Evolutionary conservation across 2,797 vertebrate genomes (phyloP).

Genomic region (Monodelphis domestica): DNA sequence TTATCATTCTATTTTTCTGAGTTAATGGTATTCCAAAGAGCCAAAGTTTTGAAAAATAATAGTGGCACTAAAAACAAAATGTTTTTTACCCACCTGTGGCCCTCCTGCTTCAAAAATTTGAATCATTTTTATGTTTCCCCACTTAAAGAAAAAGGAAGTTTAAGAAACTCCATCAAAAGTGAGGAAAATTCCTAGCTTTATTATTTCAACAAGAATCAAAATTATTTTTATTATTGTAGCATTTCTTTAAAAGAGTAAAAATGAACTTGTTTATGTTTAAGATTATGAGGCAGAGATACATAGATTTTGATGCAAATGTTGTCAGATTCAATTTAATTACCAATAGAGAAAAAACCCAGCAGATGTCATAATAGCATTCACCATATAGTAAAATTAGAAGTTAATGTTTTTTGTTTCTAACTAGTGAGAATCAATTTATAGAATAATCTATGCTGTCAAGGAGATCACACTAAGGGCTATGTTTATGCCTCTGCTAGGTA

Average conservation of each 20-base stretch:
- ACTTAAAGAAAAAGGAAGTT: conserved; percentile 49
- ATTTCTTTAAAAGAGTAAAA: conserved; percentile 27
- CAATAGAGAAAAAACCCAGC: conserved; percentile 20
- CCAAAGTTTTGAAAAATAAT: conserved; percentile 49
- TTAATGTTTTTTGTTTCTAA: background rate
- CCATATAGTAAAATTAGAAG: background rate
- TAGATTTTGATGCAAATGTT: background rate
- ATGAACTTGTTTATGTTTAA: conserved; percentile 32
- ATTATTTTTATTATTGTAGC: conserved; percentile 13
- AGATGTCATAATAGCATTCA: conserved; percentile 17
- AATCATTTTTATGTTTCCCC: background rate
- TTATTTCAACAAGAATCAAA: conserved; percentile 40
- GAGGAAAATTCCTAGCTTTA: conserved; percentile 30
- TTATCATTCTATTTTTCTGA: conserved; percentile 17
- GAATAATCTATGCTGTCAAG: background rate
- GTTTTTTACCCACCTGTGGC: conserved; percentile 35
- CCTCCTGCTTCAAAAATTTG: background rate
- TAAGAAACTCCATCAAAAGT: conserved; percentile 44
- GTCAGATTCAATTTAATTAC: conserved; percentile 28
- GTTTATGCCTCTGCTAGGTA: background rate
- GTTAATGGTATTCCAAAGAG: conserved; percentile 51
- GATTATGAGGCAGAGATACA: conserved; percentile 36
- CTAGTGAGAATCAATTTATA: background rate
- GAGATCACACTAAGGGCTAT: background rate
- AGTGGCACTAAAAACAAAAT: conserved; percentile 49